Percentiles rank a stretch among this genome's conserved stretches.
Conservation (phyloP, 2,113 vertebrate species). For the Indicator indicator region DNA sequence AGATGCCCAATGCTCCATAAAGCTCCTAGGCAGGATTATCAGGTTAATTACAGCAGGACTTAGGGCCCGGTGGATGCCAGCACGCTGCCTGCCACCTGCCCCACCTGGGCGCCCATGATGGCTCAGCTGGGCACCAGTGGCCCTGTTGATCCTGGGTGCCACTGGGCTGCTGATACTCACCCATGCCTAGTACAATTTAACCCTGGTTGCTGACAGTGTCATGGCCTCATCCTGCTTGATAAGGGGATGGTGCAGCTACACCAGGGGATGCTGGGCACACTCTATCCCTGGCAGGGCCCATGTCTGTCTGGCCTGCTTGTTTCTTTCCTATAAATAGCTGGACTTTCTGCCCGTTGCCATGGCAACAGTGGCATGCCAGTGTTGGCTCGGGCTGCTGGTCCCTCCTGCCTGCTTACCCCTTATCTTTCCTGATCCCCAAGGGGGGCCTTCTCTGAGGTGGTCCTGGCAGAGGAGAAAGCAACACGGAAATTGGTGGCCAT, state of each 20-base stretch:
- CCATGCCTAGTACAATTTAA: rapidly evolving
- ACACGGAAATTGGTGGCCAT: conserved; percentile 93
- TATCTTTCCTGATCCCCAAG: conserved; percentile 55
- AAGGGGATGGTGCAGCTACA: not conserved
- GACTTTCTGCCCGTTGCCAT: conserved; percentile 61
- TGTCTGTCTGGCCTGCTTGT: not conserved
- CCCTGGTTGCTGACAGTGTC: rapidly evolving
- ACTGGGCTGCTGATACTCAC: not conserved
- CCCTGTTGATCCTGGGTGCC: not conserved
- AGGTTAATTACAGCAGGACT: conserved; percentile 51
- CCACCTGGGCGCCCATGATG: not conserved
- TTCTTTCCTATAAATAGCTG: conserved; percentile 73
- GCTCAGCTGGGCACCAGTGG: not conserved
- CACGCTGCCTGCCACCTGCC: not conserved
- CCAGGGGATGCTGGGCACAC: not conserved
- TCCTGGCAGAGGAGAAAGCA: conserved; percentile 92
- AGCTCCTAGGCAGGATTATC: conserved; percentile 60
- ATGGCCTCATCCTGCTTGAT: not conserved
- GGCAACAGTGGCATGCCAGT: not conserved
- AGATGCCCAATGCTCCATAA: not conserved
- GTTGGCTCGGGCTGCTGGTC: rapidly evolving
- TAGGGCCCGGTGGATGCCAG: rapidly evolving
- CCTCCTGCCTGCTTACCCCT: not conserved
- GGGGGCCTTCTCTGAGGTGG: conserved; percentile 97
- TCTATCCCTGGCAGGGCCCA: not conserved